Base-by-base conservation (phyloP, 2,113 vertebrate genomes). In the Morphnarchus princeps region DNA sequence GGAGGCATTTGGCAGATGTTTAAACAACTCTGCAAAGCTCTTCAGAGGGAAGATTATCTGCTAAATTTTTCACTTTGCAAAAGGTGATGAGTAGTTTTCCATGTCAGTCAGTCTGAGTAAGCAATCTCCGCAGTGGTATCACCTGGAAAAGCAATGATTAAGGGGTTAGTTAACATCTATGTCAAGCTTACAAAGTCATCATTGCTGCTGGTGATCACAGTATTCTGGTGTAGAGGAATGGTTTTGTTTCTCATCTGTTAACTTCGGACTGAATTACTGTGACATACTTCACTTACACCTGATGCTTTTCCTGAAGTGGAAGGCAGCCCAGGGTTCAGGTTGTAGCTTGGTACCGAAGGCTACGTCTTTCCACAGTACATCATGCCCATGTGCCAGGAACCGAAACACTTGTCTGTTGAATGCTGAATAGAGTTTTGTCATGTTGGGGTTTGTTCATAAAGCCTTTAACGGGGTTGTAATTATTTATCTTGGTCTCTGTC, bases 401-500 rank as follows among this genome's bases (percentile, higher is more conserved):
- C 0, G 3, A 77, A 84, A 79, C 11, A 28, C 26, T 54, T 5
- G 1, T 80, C 76, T 92, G 16, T 45, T 40, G 32, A 72, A 84
- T 43, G 28, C 59, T 47, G 57, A 72, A 57, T 29, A 25, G 34
- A 65, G 62, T 72, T 82, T 69, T 79, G 11, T 45, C 21, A 4
- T 79, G 32, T 9, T 42, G 43, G 16, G 19, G 62, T 94, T 88
- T 82, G 63, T 86, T 88, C 58, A 40, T 31, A 58, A 86, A 73
- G 40, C 45, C 29, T 82, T 80, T 77, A 90, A 79, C 1, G 11
- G 49, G 25, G 12, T 36, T 71, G n/a, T 40, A 83, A 80, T 88
- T 94, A 93, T 93, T 96, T 96, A 52, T 92, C 67, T 90, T 88
- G 82, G 76, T 92, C 63, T 66, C 62, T 78, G 28, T 38, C 76